phyloP scores from a whole-genome alignment of 2,797 vertebrate genomes.

The Urophycis tenuis region DNA sequence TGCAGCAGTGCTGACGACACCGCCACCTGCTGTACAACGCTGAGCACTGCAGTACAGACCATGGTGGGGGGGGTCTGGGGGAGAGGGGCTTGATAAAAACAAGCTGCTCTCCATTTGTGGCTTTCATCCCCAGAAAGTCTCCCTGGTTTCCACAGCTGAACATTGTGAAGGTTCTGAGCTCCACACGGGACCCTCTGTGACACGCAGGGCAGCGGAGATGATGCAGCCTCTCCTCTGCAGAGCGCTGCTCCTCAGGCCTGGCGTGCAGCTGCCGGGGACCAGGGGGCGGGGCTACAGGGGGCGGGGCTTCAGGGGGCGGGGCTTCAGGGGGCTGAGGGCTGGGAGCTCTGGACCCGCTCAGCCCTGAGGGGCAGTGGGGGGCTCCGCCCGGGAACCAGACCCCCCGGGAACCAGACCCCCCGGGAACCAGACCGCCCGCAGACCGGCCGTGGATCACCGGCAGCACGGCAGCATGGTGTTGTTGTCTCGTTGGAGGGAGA shows the following conservation, averaged over 20 bases:
- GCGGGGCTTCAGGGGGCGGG: too few relatives aligned
- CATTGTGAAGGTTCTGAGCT: constrained; percentile 53
- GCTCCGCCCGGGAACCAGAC: neutral
- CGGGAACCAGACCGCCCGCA: neutral
- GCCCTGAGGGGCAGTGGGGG: constrained; percentile 30
- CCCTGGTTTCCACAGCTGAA: constrained; percentile 63
- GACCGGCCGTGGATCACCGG: constrained; percentile 47
- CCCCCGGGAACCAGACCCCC: neutral
- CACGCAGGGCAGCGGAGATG: constrained; percentile 58
- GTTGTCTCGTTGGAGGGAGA: too few relatives aligned
- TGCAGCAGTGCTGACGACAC: too few relatives aligned
- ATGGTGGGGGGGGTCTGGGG: constrained; percentile 5
- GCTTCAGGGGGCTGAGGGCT: constrained; percentile 41
- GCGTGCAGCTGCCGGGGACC: constrained; percentile 59
- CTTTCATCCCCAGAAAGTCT: constrained; percentile 58
- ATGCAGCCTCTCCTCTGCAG: constrained; percentile 60
- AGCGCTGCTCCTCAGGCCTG: constrained; percentile 61
- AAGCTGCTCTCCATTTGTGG: constrained; percentile 49
- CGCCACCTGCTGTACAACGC: constrained; percentile 57
- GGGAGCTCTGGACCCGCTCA: constrained; percentile 64
- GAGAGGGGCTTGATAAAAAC: constrained; percentile 57
- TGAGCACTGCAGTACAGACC: constrained; percentile 35
- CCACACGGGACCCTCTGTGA: constrained; percentile 45
- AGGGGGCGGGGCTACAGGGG: too few relatives aligned
- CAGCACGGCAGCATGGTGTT: constrained; percentile 35